Evolutionary conservation across 2,113 vertebrate genomes (phyloP), one percentile per base, ranked within the genome.

Genomic region (Uria lomvia): DNA sequence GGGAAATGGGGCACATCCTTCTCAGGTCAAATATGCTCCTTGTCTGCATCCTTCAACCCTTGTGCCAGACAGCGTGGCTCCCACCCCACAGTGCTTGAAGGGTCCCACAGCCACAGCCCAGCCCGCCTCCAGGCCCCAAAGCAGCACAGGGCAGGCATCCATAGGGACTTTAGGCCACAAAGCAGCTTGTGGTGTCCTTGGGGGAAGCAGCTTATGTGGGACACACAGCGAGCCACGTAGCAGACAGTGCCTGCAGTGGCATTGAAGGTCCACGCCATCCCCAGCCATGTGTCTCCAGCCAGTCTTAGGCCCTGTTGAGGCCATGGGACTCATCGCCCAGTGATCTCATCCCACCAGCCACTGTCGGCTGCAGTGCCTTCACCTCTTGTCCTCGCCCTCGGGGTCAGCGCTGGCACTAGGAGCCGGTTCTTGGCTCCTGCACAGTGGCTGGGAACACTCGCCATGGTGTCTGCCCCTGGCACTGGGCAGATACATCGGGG

Each of bases 231-330:
- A 62, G 49, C 40, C 58, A 45, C 2, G 3, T 9, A 59, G 47
- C 29, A 26, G 38, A 27, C 45, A 55, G n/a, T 11, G 58, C 38
- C 65, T 40, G 36, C 13, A 58, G 36, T 3, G 5, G 66, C 38
- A 18, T 0, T 49, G 52, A 75, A 4, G 11, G 16, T 22, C 42
- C 50, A 34, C 2, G 5, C 8, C 9, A 27, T 23, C 38, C 56
- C 17, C 55, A 38, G 34, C 5, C 0, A 0, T 19, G 56, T 13
- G 9, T 11, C 30, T 14, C 1, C 0, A 55, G 29, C 59, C 45
- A 34, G 77, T 66, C 79, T 76, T 73, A 34, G 30, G 87, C 79
- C 53, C 67, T 6, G 2, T 49, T 71, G 22, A 5, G 5, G 42
- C 63, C 15, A 3, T 26, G 38, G 40, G 21, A 13, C 76, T 66